Conservation (phyloP, 2,797 vertebrate genomes). For the Cyprinella venusta region DNA sequence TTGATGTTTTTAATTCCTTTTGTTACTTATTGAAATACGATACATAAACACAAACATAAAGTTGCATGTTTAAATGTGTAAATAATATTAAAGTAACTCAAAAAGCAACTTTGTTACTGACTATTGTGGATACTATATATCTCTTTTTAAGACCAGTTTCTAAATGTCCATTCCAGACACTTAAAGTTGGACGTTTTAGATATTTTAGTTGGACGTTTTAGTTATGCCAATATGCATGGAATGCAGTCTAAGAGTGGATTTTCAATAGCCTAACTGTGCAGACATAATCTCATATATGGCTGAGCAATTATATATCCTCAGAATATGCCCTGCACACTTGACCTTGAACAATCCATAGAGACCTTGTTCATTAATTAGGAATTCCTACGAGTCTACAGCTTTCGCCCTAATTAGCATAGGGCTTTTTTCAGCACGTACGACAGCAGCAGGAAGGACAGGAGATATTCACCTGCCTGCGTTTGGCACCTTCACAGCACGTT, state of each 20-base stretch:
- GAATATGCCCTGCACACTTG: slow-evolving; percentile 38
- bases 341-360: slow-evolving; percentile 29
- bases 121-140: neutral
- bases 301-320: slow-evolving; percentile 12
- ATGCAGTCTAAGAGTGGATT: neutral
- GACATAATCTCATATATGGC: neutral
- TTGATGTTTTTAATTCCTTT: neutral
- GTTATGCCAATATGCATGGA: neutral
- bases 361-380: slow-evolving; percentile 30
- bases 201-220: neutral
- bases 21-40: neutral
- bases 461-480: slow-evolving; percentile 44
- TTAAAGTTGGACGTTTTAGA: neutral
- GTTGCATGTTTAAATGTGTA: neutral
- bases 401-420: slow-evolving; percentile 23
- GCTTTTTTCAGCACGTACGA: slow-evolving; percentile 22
- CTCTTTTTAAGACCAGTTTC: neutral
- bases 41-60: neutral
- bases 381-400: slow-evolving; percentile 9
- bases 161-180: neutral
- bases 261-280: neutral
- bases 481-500: slow-evolving; percentile 37
- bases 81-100: neutral
- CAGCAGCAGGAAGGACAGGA: slow-evolving; percentile 34
- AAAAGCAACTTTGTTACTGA: neutral